Evolutionary conservation across 1,140 invertebrate species (phyloP).

Genomic region (Orchestia grillus): DNA sequence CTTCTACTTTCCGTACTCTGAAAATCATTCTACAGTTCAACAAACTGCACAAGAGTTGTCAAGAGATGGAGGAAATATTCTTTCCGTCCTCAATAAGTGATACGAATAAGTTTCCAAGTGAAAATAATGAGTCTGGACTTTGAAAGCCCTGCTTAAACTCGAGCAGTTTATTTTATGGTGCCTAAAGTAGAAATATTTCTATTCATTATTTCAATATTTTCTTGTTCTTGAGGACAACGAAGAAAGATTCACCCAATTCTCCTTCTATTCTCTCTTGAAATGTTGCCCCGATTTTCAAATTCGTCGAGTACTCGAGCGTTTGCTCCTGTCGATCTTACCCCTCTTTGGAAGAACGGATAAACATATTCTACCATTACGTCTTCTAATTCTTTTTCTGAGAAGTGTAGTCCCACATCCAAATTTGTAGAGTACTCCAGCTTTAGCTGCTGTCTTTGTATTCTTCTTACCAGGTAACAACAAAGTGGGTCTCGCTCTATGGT

Average conservation of each 20-base stretch:
- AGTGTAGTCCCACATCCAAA: too few species aligned
- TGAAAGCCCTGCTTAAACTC: not conserved
- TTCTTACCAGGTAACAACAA: not conserved
- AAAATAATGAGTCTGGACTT: not conserved
- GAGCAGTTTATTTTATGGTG: not conserved
- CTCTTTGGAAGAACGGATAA: not conserved
- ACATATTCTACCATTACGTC: not conserved
- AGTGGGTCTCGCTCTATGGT: not conserved
- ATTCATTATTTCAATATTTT: not conserved
- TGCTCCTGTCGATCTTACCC: too few species aligned
- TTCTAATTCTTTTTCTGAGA: not conserved
- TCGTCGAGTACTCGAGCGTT: too few species aligned
- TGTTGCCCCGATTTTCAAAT: too few species aligned
- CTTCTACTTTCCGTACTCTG: not conserved
- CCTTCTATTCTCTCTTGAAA: too few species aligned
- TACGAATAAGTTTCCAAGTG: not conserved
- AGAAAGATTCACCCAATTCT: too few species aligned
- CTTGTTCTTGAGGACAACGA: too few species aligned
- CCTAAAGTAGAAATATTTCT: not conserved
- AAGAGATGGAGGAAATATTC: not conserved
- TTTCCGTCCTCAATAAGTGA: not conserved
- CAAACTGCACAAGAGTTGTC: not conserved
- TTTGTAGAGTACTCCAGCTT: not conserved
- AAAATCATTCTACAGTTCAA: not conserved
- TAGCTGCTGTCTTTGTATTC: not conserved